Evolutionary conservation across 2,888 invertebrate genomes (phyloP).

Genomic region (Mechanitis messenoides): DNA sequence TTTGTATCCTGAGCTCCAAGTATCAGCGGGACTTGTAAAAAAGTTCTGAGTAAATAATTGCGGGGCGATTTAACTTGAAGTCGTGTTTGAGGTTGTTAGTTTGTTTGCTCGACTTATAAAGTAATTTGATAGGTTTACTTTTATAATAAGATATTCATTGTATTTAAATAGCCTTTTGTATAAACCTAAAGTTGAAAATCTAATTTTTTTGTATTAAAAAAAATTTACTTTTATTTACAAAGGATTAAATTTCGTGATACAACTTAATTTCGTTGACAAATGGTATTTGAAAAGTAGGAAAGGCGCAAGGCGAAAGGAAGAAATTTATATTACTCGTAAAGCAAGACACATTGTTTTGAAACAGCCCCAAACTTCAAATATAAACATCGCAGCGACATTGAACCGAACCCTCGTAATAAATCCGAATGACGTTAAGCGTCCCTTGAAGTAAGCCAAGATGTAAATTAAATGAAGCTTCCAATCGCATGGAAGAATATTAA

Average conservation of each 20-base stretch:
- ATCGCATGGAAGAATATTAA: background rate
- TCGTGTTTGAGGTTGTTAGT: conserved; percentile 11
- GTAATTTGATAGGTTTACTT: conserved; percentile 10
- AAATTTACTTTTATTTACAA: too few species aligned
- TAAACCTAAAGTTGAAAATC: too few species aligned
- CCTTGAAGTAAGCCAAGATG: background rate
- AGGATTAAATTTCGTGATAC: too few species aligned
- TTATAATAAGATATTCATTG: background rate
- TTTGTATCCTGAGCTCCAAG: background rate
- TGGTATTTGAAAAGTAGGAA: too few species aligned
- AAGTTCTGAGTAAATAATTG: conserved; percentile 17
- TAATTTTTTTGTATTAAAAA: too few species aligned
- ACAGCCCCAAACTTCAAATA: background rate
- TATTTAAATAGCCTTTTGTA: background rate
- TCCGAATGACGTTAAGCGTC: background rate
- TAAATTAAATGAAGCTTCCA: conserved; percentile 4
- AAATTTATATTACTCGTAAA: conserved; percentile 1
- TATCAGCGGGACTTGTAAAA: conserved; percentile 11
- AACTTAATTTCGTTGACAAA: too few species aligned
- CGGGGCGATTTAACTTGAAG: conserved; percentile 13
- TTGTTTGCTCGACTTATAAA: conserved; percentile 8
- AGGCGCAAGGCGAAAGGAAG: background rate
- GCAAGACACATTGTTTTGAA: conserved; percentile 2
- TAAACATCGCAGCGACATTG: background rate
- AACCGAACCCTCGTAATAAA: conserved; percentile 2